Evolutionary conservation across 2,888 invertebrate genomes (phyloP).

Genomic region (Mythimna vitellina): DNA sequence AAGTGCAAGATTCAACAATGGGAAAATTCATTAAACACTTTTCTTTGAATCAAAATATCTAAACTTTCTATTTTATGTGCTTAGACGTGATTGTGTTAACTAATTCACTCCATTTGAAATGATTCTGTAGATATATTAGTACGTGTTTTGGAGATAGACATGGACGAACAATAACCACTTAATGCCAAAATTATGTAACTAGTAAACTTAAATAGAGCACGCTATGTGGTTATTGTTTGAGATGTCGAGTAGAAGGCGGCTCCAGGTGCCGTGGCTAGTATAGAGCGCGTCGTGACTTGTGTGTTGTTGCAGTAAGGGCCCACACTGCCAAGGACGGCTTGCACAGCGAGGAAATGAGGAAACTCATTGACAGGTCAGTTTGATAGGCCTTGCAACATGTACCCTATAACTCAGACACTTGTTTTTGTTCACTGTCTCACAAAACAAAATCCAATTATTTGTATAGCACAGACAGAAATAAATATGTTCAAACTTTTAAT

Average conservation of each 20-base stretch:
- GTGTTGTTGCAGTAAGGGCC: conserved; percentile 92
- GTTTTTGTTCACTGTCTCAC: conserved; percentile 48
- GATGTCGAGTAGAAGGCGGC: conserved; percentile 78
- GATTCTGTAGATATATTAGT: conserved; percentile 85
- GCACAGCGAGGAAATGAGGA: conserved; percentile 99
- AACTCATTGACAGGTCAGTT: conserved; percentile 99
- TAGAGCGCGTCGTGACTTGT: conserved; percentile 89
- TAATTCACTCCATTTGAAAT: conserved; percentile 79
- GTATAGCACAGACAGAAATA: conserved; percentile 43
- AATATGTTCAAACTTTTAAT: conserved; percentile 27
- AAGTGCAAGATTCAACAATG: conserved; percentile 64
- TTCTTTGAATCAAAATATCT: conserved; percentile 60
- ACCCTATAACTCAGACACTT: conserved; percentile 50
- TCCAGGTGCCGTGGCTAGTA: conserved; percentile 84
- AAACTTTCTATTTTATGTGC: conserved; percentile 77
- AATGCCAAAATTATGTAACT: background rate
- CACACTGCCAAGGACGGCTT: conserved; percentile 96
- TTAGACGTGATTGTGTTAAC: conserved; percentile 89
- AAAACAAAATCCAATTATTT: conserved; percentile 27
- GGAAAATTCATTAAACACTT: conserved; percentile 61
- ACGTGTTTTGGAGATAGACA: conserved; percentile 77
- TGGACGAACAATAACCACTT: conserved; percentile 74
- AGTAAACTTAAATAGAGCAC: conserved; percentile 27
- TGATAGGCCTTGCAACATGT: conserved; percentile 72
- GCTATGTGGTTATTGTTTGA: conserved; percentile 73